Evolutionary conservation across 2,888 invertebrate genomes (phyloP).

Genomic region (Nasonia oneida): DNA sequence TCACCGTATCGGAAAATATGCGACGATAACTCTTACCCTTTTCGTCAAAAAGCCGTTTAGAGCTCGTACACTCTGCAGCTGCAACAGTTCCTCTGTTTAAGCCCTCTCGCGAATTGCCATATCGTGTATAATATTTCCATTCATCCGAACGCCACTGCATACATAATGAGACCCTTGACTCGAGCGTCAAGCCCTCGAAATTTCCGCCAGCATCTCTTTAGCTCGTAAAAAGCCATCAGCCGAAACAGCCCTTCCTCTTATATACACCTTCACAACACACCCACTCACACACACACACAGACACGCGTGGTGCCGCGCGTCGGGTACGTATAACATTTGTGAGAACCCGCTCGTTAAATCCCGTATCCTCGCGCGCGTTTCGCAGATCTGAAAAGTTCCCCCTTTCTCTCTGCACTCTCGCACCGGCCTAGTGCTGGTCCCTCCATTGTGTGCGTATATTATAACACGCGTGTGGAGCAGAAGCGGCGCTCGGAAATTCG

Average conservation of each 20-base stretch:
- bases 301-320: neutral
- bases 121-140: neutral
- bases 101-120: neutral
- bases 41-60: no score
- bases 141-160: neutral
- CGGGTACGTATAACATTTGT: constrained; percentile 23
- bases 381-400: constrained; percentile 9
- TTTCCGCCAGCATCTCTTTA: neutral
- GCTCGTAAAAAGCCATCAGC: neutral
- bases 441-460: neutral
- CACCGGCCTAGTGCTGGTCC: neutral
- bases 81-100: no score
- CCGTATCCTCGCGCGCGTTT: constrained; percentile 15
- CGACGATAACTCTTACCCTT: no score
- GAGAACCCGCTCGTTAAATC: constrained; percentile 56
- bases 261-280: neutral
- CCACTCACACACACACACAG: neutral
- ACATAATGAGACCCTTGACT: neutral
- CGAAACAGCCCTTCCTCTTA: neutral
- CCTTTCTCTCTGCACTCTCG: neutral
- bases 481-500: constrained; percentile 7
- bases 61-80: no score
- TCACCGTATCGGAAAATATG: no score
- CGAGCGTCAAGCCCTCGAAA: constrained; percentile 14
- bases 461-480: neutral